These are phyloP conservation scores for Deilephila porcellus DNA, from an alignment of 2,888 invertebrate species.

Conservation along the genomic window DNA sequence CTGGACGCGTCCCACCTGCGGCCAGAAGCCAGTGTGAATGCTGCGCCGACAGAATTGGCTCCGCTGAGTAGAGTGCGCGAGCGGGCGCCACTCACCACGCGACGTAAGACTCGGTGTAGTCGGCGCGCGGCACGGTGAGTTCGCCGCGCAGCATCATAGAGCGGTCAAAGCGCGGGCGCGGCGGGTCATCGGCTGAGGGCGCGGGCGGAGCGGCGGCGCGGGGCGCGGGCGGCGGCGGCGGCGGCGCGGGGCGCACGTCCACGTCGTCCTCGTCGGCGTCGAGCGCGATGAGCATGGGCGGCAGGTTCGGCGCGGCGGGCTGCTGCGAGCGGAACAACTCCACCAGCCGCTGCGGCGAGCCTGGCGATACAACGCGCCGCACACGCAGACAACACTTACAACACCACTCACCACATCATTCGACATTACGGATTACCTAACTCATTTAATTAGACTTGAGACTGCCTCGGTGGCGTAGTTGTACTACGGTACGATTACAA, in stretches of 20 bases:
- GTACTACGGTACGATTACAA: no score
- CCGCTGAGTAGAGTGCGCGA: neutral
- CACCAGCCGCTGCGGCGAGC: constrained; percentile 56
- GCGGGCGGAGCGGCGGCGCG: constrained; percentile 26
- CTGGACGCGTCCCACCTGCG: constrained; percentile 67
- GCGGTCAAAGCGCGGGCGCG: constrained; percentile 56
- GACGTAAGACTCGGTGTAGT: constrained; percentile 66
- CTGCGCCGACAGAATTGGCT: neutral
- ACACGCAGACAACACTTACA: constrained; percentile 2
- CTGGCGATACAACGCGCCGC: constrained; percentile 44
- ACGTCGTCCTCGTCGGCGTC: constrained; percentile 38
- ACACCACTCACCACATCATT: neutral
- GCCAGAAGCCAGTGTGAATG: no score
- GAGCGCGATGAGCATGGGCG: constrained; percentile 60
- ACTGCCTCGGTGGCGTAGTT: no score
- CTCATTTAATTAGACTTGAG: neutral
- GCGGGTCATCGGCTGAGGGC: constrained; percentile 40
- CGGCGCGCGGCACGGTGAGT: constrained; percentile 64
- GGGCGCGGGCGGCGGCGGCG: constrained; percentile 22
- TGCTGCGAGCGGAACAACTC: constrained; percentile 59
- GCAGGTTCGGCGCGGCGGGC: constrained; percentile 56
- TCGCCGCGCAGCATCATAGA: constrained; percentile 58
- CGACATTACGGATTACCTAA: neutral
- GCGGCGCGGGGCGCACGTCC: constrained; percentile 33
- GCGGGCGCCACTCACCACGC: constrained; percentile 51